A percentile compares a stretch with the other conserved stretches of the same genome.
phyloP scores from a whole-genome alignment of 2,888 invertebrate genomes.

The Pedicia rivosa region DNA sequence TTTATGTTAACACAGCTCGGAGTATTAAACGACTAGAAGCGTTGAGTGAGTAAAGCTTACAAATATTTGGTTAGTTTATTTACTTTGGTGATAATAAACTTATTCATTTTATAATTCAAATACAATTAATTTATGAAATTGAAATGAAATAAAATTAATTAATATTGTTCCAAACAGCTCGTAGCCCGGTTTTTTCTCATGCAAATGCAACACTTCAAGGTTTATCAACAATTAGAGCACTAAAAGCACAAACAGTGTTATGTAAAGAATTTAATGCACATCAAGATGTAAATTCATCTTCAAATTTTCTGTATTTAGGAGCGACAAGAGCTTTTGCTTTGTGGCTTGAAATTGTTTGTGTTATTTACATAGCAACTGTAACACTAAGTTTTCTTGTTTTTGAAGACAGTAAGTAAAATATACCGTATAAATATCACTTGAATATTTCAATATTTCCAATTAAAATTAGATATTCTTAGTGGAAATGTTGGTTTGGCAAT shows the following conservation, averaged over 20 bases:
- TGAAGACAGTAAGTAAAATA: conserved; percentile 12
- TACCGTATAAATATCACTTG: too few species aligned
- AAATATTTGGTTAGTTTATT: too few species aligned
- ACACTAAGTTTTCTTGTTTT: conserved; percentile 47
- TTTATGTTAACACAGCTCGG: conserved; percentile 57
- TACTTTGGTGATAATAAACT: too few species aligned
- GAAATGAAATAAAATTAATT: neutral
- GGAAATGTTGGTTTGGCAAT: conserved; percentile 36
- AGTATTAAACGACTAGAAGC: conserved; percentile 59
- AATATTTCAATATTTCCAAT: too few species aligned
- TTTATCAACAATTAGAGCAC: conserved; percentile 51
- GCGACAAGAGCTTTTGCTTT: conserved; percentile 56
- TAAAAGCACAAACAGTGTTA: conserved; percentile 40
- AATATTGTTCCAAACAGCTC: conserved; percentile 28
- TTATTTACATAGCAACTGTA: conserved; percentile 46
- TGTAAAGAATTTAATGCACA: conserved; percentile 38
- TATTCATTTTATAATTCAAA: too few species aligned
- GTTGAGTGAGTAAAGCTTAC: conserved; percentile 44
- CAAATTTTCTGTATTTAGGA: conserved; percentile 55
- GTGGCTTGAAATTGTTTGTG: conserved; percentile 51
- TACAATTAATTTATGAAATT: conserved; percentile 20
- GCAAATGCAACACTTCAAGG: conserved; percentile 54
- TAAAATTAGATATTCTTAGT: conserved; percentile 19
- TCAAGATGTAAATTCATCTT: conserved; percentile 45
- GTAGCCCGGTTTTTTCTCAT: conserved; percentile 58